Evolutionary conservation across 2,113 vertebrate genomes (phyloP), one percentile per base, ranked within the genome.

Genomic region (Mystacornis crossleyi): DNA sequence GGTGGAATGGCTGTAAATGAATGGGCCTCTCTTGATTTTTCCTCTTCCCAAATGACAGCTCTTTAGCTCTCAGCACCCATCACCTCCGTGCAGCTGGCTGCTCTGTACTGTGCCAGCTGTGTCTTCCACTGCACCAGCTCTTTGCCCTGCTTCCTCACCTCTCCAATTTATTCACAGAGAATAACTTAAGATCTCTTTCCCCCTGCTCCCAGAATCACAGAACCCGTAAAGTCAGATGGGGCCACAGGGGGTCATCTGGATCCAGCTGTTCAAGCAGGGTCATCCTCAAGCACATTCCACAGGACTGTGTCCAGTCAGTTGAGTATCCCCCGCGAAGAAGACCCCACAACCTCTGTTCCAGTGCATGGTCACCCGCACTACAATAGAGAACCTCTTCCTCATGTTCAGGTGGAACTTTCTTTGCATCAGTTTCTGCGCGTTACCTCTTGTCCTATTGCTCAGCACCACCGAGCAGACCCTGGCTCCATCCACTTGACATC

Each of bases 81-180:
- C 19, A 12, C 16, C 34, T 10, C n/a, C 0, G 0, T 1, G 9
- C 21, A n/a, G 33, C 18, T 5, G 5, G 4, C 47, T 40, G 25
- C 66, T 53, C 43, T 14, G 28, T 12, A 8, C 11, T 13, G 7
- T 1, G 2, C 10, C 40, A 34, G 34, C 24, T 8, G 2, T 20
- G 16, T 19, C 7, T 45, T 40, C 8, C 23, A 25, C 1, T 31
- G 61, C 54, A 40, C 31, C 25, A 53, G 10, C 10, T 47, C n/a
- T 50, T 15, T 33, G 53, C 17, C 18, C n/a, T 9, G 6, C 14
- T 48, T 57, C 21, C 20, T 58, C 6, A 36, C 6, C 40, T 4
- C 3, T 3, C 7, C 43, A 14, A 2, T 6, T 40, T 50, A n/a
- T 54, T 12, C 9, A 17, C 1, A 18, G 17, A 36, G 29, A 42